These are phyloP conservation scores for Rhincodon typus DNA, from an alignment of 2,797 vertebrate species.

Conservation along the genomic window DNA sequence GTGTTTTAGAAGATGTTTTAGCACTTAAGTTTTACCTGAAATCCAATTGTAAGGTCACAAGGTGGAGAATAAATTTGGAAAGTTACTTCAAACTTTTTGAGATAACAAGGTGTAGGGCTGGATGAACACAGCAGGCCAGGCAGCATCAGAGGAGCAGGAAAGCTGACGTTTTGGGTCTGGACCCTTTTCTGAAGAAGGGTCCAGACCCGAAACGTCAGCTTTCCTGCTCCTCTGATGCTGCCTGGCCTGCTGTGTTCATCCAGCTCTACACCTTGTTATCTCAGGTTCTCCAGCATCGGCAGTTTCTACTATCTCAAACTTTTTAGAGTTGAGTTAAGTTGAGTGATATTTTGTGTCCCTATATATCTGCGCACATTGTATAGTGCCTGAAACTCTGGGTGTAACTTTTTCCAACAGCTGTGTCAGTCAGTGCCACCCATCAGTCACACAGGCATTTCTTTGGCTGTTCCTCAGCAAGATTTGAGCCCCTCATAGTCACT, in stretches of 20 bases:
- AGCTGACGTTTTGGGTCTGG: too few relatives aligned
- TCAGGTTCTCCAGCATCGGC: too few relatives aligned
- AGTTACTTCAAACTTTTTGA: background rate
- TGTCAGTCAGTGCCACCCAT: background rate
- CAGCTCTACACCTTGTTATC: too few relatives aligned
- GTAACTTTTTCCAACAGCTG: background rate
- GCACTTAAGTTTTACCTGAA: background rate
- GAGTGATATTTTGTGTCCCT: background rate
- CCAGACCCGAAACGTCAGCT: too few relatives aligned
- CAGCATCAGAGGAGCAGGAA: too few relatives aligned
- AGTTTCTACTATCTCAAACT: too few relatives aligned
- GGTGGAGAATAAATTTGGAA: background rate
- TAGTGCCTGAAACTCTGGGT: background rate
- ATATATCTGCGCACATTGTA: background rate
- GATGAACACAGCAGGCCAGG: too few relatives aligned
- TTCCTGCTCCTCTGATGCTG: too few relatives aligned
- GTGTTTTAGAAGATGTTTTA: background rate
- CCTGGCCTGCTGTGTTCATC: too few relatives aligned
- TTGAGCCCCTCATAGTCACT: background rate
- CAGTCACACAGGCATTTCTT: background rate
- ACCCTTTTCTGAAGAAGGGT: too few relatives aligned
- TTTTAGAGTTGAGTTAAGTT: background rate
- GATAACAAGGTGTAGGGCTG: too few relatives aligned
- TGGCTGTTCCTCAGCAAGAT: background rate
- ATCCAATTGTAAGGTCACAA: background rate